phyloP scores from a whole-genome alignment of 2,888 invertebrate species.

The Melieria crassipennis region DNA sequence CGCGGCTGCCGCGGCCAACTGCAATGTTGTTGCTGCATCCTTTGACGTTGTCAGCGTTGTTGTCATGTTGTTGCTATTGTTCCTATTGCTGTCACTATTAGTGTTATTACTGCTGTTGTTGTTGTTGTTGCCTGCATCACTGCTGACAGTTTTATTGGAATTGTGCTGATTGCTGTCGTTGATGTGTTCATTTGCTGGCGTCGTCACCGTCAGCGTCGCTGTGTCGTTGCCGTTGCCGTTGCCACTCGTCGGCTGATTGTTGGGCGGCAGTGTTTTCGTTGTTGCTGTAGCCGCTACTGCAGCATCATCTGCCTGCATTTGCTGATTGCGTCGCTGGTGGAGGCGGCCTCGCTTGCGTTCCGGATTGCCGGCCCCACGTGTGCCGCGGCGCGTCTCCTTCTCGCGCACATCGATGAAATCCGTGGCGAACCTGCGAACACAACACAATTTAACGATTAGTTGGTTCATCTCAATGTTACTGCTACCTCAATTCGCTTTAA shows the following conservation, averaged over 20 bases:
- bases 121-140: conserved; percentile 46
- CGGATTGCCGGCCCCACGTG: conserved; percentile 70
- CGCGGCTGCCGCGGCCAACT: conserved; percentile 38
- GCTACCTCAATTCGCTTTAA: too few species aligned
- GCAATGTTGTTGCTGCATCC: conserved; percentile 30
- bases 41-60: conserved; percentile 41
- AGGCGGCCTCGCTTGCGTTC: conserved; percentile 49
- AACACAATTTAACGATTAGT: too few species aligned
- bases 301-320: conserved; percentile 49
- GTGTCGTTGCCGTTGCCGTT: conserved; percentile 17
- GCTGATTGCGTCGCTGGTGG: conserved; percentile 47
- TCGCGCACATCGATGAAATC: conserved; percentile 95
- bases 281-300: conserved; percentile 42
- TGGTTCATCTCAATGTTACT: too few species aligned
- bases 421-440: conserved; percentile 81
- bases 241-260: conserved; percentile 21
- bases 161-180: conserved; percentile 33
- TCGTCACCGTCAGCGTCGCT: conserved; percentile 26
- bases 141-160: conserved; percentile 54
- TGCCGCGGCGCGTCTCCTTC: conserved; percentile 85
- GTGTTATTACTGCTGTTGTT: conserved; percentile 35
- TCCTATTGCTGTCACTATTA: conserved; percentile 9
- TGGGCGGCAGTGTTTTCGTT: conserved; percentile 35
- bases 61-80: conserved; percentile 38
- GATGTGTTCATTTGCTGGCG: conserved; percentile 43